Base-by-base conservation (phyloP, 2,888 invertebrate genomes). In the Homarus gammarus region DNA sequence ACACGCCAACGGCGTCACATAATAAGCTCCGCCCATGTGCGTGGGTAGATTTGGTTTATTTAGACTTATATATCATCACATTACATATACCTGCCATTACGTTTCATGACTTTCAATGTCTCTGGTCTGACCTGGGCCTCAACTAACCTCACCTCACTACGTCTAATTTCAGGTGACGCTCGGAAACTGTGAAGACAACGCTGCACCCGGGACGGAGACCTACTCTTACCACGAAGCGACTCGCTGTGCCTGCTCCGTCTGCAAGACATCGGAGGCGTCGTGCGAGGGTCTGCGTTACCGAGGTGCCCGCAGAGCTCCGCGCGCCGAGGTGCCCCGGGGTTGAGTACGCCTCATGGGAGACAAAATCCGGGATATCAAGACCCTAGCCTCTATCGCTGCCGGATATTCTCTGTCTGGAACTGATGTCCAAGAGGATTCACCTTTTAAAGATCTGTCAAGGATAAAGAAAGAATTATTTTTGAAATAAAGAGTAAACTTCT, bases 171-270 rank as follows among this genome's bases (percentile, higher is more conserved):
- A 95, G 27, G 96, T 96, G 0, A 95, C 95, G 77, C 94, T 98
- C 68, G 94, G 95, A 6, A 94, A 97, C 93, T 98, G 98, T 93
- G 97, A 98, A 93, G 96, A 96, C 0, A 96, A 96, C 12, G 96
- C 96, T 0, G 95, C 95, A 90, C 95, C 96, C 0, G 96, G 96
- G 79, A 96, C 96, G 0, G 95, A 96, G 61, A 94, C 95, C 61
- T 97, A 96, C 93, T 96, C 96, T 92, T 97, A 96, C 93, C 95
- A 97, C 92, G 97, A 97, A 93, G 97, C 98, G 3, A 95, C 95
- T 1, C 95, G 95, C 82, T 98, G 98, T 93, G 95, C 95, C 92
- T 98, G 98, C 93, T 95, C 95, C 90, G 93, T 95, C 33, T 97
- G 96, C 94, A 95, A 95, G 92, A 95, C 96, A 0, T 95, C 95